These are phyloP conservation scores for zebrafish (Danio rerio) DNA, from an alignment of 2,113 vertebrate species.

Conservation along the genomic window DNA sequence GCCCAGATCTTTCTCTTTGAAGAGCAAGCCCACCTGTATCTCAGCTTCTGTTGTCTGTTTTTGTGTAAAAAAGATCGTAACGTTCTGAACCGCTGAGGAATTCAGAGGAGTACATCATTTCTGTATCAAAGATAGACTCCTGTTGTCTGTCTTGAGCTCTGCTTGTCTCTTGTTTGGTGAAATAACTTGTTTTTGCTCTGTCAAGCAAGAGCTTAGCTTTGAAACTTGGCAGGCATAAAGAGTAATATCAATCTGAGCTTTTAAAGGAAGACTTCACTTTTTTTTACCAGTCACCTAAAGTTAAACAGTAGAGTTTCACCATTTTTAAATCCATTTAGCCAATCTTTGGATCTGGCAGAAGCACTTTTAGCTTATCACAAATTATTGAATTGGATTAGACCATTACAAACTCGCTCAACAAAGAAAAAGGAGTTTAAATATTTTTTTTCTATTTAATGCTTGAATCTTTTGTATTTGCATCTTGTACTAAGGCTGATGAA, in stretches of 20 bases:
- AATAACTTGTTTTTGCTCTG: neutral
- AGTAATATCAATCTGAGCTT: neutral
- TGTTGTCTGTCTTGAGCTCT: neutral
- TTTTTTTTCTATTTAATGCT: too few species aligned
- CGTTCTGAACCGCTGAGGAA: neutral
- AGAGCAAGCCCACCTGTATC: slow-evolving; percentile 15
- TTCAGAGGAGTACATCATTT: slow-evolving; percentile 1
- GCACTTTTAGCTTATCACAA: too few species aligned
- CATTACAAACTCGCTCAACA: too few species aligned
- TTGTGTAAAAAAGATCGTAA: neutral
- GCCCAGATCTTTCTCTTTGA: slow-evolving; percentile 26
- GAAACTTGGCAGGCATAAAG: neutral
- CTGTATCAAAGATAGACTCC: neutral
- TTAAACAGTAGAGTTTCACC: too few species aligned
- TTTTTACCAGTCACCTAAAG: too few species aligned
- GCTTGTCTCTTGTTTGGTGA: neutral
- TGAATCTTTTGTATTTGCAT: too few species aligned
- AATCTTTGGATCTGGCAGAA: too few species aligned
- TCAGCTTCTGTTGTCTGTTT: slow-evolving; percentile 16
- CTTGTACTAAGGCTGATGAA: too few species aligned
- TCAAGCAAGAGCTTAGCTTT: neutral
- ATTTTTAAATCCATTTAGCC: too few species aligned
- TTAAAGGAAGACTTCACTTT: neutral
- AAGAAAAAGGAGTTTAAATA: too few species aligned
- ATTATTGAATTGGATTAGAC: too few species aligned